These are phyloP conservation scores for Epizoanthus illoricatus DNA, from an alignment of 92 coral and sea anemone genomes.

Conservation along the genomic window DNA sequence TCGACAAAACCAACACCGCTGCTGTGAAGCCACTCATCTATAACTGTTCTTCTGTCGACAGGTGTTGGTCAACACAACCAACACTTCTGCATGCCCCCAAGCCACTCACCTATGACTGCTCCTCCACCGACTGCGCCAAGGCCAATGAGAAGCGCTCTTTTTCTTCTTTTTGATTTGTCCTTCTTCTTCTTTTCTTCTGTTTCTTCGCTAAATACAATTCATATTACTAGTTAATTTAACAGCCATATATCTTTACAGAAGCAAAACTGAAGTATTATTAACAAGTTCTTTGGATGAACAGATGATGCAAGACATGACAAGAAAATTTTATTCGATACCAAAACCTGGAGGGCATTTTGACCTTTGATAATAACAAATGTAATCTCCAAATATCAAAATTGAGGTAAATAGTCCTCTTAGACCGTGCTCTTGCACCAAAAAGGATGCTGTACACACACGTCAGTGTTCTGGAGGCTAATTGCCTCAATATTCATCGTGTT, in stretches of 20 bases:
- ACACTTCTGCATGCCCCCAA: background rate
- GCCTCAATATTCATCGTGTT: too few species aligned
- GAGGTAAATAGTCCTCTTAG: too few species aligned
- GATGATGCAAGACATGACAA: background rate
- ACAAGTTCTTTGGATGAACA: conserved; percentile 18
- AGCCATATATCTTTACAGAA: background rate
- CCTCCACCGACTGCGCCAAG: conserved; percentile 87
- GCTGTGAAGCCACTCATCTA: background rate
- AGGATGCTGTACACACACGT: too few species aligned
- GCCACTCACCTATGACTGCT: conserved; percentile 60
- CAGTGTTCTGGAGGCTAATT: too few species aligned
- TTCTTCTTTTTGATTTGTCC: conserved; percentile 44
- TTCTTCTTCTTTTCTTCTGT: conserved; percentile 47
- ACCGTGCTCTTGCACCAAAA: too few species aligned
- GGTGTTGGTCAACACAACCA: background rate
- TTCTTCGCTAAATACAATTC: conserved; percentile 42
- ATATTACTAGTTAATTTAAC: background rate
- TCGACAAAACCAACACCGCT: too few species aligned
- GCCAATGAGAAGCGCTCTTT: conserved; percentile 65
- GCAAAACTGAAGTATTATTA: conserved; percentile 36
- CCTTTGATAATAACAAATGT: too few species aligned
- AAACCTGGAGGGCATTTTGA: too few species aligned
- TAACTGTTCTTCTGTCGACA: background rate
- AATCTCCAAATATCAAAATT: too few species aligned
- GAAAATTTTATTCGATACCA: background rate